phyloP scores from a whole-genome alignment of 35 echinoderm and acorn worm species.

The Lytechinus variegatus region DNA sequence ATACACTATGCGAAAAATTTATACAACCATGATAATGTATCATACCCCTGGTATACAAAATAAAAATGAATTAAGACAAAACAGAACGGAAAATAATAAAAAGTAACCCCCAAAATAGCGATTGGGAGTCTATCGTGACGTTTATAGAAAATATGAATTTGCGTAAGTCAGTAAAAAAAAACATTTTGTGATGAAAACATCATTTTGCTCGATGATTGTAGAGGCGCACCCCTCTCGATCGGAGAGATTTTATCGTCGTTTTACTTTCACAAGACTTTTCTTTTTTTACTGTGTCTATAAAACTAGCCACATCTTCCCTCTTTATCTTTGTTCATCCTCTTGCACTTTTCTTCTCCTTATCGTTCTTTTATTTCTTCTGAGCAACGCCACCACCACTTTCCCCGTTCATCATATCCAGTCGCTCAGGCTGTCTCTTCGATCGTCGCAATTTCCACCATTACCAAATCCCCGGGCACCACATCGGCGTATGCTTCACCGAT shows the following conservation, averaged over 20 bases:
- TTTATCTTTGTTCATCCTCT: neutral
- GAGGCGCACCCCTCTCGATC: neutral
- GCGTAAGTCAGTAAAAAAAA: too few relatives aligned
- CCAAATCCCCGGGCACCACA: slow-evolving; percentile 23
- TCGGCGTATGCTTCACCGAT: slow-evolving; percentile 18
- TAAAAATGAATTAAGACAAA: too few relatives aligned
- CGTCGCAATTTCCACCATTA: slow-evolving; percentile 40
- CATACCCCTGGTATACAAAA: too few relatives aligned
- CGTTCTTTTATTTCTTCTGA: neutral
- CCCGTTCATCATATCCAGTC: neutral
- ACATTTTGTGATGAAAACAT: too few relatives aligned
- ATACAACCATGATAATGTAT: too few relatives aligned
- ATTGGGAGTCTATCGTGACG: too few relatives aligned
- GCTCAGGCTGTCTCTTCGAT: slow-evolving; percentile 16
- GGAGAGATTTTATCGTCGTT: neutral
- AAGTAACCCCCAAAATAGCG: too few relatives aligned
- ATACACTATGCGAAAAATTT: too few relatives aligned
- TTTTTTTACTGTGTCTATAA: neutral
- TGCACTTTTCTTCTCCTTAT: neutral
- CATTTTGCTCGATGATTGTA: too few relatives aligned
- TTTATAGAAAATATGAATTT: too few relatives aligned
- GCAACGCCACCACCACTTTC: neutral
- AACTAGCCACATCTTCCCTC: neutral
- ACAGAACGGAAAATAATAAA: too few relatives aligned
- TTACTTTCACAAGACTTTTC: neutral